phyloP scores from a whole-genome alignment of 1,140 invertebrate species.

The Meloidogyne chitwoodi region DNA sequence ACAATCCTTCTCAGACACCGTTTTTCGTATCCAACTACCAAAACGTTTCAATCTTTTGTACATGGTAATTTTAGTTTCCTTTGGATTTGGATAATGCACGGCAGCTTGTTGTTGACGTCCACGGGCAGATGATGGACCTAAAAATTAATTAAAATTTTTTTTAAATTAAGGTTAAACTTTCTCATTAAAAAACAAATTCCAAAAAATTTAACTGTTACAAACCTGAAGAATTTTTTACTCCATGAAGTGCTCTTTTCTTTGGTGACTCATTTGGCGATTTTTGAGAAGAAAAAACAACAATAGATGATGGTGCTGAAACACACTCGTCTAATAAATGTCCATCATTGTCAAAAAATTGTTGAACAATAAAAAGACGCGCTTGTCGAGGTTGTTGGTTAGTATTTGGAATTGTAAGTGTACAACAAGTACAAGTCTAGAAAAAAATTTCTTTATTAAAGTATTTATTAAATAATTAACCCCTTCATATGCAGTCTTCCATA shows the following conservation, averaged over 20 bases:
- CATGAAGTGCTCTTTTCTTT: slow-evolving; percentile 27
- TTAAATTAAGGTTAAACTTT: background rate
- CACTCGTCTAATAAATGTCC: slow-evolving; percentile 27
- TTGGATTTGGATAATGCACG: slow-evolving; percentile 14
- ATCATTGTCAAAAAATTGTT: slow-evolving; percentile 20
- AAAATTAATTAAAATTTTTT: background rate
- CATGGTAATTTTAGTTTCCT: slow-evolving; percentile 39
- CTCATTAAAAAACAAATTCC: background rate
- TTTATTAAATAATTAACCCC: slow-evolving; percentile 5
- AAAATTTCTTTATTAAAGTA: background rate
- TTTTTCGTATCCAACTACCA: slow-evolving; percentile 24
- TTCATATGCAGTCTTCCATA: slow-evolving; percentile 52
- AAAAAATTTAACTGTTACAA: no score
- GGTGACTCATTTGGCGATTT: slow-evolving; percentile 38
- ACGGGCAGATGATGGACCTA: background rate
- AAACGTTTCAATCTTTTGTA: slow-evolving; percentile 34
- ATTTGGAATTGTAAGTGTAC: slow-evolving; percentile 30
- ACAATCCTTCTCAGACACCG: slow-evolving; percentile 43
- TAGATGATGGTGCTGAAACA: slow-evolving; percentile 44
- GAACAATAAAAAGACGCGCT: slow-evolving; percentile 48
- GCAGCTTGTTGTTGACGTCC: background rate
- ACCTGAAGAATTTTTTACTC: slow-evolving; percentile 9
- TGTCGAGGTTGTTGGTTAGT: slow-evolving; percentile 37
- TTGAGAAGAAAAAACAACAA: slow-evolving; percentile 38
- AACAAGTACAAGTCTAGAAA: slow-evolving; percentile 25